These are phyloP conservation scores for Parthenolecanium corni DNA, from an alignment of 2,888 invertebrate species.

Conservation along the genomic window DNA sequence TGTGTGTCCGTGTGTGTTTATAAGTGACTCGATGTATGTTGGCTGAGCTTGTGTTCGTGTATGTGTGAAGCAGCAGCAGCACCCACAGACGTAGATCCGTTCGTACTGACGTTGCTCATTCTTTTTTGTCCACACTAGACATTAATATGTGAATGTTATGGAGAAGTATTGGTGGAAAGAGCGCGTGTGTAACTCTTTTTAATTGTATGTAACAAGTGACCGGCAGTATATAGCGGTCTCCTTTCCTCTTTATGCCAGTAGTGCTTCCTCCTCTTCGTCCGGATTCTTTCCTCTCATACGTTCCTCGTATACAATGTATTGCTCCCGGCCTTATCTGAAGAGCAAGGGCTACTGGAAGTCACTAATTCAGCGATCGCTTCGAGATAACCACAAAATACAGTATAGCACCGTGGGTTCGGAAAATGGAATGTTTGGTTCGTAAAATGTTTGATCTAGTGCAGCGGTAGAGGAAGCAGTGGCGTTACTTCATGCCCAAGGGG, in stretches of 20 bases:
- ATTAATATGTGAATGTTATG: not conserved
- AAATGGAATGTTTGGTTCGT: not conserved
- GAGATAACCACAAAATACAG: not conserved
- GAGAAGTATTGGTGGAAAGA: not conserved
- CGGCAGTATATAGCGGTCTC: not conserved
- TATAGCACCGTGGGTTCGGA: not conserved
- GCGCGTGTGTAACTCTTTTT: constrained; percentile 8
- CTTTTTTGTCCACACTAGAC: not conserved
- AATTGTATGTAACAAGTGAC: constrained; percentile 20
- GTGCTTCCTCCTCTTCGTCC: not conserved
- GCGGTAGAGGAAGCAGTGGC: too few relatives aligned
- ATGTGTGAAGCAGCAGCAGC: constrained; percentile 1
- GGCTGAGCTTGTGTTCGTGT: not conserved
- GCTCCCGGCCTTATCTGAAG: not conserved
- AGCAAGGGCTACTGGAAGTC: constrained; percentile 2
- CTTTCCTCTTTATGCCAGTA: not conserved
- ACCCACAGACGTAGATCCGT: not conserved
- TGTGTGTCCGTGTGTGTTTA: not conserved
- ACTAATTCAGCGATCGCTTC: not conserved
- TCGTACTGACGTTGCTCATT: not conserved
- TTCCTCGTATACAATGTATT: not conserved
- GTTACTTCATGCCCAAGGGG: too few relatives aligned
- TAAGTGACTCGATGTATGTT: not conserved
- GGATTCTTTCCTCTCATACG: not conserved
- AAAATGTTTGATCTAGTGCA: too few relatives aligned